phyloP scores from a whole-genome alignment of 2,888 invertebrate genomes.

The Phaedon cochleariae region DNA sequence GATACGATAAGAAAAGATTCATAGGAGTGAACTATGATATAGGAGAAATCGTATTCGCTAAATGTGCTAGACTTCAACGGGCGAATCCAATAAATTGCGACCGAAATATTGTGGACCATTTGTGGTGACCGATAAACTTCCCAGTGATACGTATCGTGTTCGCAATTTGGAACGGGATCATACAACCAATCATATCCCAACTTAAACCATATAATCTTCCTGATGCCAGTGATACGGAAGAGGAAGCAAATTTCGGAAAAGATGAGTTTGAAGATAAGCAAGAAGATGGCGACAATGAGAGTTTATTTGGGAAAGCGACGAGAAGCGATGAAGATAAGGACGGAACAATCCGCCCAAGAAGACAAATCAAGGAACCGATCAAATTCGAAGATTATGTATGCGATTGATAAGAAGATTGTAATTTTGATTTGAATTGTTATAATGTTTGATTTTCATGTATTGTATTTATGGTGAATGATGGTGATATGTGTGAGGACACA shows the following conservation, averaged over 20 bases:
- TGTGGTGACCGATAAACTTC: constrained; percentile 1
- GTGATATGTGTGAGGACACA: no score
- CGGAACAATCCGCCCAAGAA: neutral
- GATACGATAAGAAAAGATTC: constrained; percentile 10
- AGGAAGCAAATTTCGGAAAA: neutral
- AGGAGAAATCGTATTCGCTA: constrained; percentile 13
- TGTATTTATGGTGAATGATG: no score
- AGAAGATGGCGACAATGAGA: no score
- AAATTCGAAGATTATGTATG: no score
- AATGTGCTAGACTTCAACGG: neutral
- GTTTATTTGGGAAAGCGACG: neutral
- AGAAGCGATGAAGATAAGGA: neutral
- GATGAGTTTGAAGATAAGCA: no score
- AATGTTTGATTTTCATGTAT: no score
- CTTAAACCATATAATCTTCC: neutral
- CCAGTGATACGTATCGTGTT: constrained; percentile 8
- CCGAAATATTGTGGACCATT: constrained; percentile 12
- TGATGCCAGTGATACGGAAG: neutral
- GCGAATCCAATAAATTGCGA: constrained; percentile 17
- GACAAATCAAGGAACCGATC: neutral
- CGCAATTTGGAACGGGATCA: neutral
- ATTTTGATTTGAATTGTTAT: no score
- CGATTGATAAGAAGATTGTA: no score
- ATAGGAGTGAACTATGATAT: constrained; percentile 4
- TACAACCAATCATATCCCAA: neutral